These are phyloP conservation scores for Eudyptes chrysolophus DNA, from an alignment of 2,113 vertebrate genomes.

Conservation along the genomic window DNA sequence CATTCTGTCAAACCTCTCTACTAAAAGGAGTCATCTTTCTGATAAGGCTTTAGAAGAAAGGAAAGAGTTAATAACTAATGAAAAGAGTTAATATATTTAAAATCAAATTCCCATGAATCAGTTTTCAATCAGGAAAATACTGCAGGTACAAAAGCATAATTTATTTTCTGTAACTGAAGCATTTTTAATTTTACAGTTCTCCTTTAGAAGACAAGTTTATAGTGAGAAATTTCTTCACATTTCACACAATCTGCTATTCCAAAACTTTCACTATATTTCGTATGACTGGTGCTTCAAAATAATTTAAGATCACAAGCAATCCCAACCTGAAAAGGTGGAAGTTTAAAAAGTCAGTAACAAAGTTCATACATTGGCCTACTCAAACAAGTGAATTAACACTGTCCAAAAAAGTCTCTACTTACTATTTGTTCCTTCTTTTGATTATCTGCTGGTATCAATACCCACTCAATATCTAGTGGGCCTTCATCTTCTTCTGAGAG, in stretches of 20 bases:
- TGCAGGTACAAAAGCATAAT: neutral
- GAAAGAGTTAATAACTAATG: neutral
- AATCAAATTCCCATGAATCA: neutral
- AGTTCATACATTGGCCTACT: neutral
- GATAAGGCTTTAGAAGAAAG: neutral
- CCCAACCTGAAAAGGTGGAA: neutral
- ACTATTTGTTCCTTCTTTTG: slow-evolving; percentile 73
- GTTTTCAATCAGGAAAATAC: neutral
- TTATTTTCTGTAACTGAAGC: neutral
- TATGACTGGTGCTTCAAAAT: neutral
- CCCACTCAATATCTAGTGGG: slow-evolving; percentile 79
- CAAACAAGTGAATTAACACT: neutral
- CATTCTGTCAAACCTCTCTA: neutral
- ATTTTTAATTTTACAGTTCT: neutral
- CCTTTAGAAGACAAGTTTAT: neutral
- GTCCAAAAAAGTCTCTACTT: slow-evolving; percentile 38
- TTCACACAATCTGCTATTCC: neutral
- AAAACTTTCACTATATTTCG: neutral
- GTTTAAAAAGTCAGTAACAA: neutral
- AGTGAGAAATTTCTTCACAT: neutral
- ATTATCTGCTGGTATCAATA: slow-evolving; percentile 72
- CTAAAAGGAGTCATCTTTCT: neutral
- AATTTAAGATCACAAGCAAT: neutral
- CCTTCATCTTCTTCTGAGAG: slow-evolving; percentile 56
- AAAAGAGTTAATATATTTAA: neutral